phyloP scores from a whole-genome alignment of 2,888 invertebrate genomes.

The Plebejus melissa region DNA sequence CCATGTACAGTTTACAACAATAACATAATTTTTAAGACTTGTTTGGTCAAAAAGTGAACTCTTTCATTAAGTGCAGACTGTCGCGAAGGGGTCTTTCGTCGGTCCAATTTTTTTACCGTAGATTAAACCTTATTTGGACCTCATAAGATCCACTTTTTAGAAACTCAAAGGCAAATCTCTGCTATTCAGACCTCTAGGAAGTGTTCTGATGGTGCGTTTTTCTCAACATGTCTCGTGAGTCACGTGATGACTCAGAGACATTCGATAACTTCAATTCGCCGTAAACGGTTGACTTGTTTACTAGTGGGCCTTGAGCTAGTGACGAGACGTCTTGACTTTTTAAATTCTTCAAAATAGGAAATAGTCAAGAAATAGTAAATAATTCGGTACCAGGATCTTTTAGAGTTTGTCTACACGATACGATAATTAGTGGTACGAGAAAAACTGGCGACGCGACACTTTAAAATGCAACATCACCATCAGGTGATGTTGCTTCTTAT shows the following conservation, averaged over 20 bases:
- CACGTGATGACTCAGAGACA: conserved; percentile 44
- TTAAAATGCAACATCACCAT: no score
- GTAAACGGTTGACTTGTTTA: conserved; percentile 35
- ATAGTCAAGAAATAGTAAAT: no score
- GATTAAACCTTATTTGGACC: not conserved
- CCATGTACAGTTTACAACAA: not conserved
- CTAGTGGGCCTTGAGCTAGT: conserved; percentile 51
- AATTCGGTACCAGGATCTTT: no score
- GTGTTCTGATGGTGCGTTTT: conserved; percentile 40
- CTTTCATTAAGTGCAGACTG: conserved; percentile 30
- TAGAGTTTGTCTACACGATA: no score
- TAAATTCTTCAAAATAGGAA: not conserved
- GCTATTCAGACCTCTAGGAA: not conserved
- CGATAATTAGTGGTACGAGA: no score
- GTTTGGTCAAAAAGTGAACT: conserved; percentile 25
- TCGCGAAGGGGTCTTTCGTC: not conserved
- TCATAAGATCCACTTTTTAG: not conserved
- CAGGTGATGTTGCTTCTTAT: no score
- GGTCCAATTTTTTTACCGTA: not conserved
- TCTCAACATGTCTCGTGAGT: conserved; percentile 48
- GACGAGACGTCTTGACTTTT: conserved; percentile 35
- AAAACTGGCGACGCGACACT: no score
- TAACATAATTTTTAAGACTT: not conserved
- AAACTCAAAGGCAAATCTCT: not conserved
- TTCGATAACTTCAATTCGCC: conserved; percentile 33